Evolutionary conservation across 2,113 vertebrate genomes (phyloP).

Genomic region (Tiliqua scincoides): DNA sequence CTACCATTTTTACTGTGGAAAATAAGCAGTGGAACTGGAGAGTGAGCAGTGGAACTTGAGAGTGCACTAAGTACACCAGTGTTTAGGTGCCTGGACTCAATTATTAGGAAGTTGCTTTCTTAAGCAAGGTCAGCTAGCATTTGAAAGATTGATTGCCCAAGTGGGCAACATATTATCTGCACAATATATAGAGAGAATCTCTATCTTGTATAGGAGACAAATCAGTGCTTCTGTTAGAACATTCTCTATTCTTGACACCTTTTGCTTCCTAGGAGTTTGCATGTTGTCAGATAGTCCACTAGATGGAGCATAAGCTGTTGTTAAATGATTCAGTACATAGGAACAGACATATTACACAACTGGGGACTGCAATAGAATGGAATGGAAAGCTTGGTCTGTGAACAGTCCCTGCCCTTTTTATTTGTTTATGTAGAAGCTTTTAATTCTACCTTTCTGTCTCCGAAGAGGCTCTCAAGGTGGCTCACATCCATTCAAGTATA

Average conservation of each 20-base stretch:
- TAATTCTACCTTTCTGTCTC: too few species aligned
- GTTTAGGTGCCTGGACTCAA: too few species aligned
- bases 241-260: neutral
- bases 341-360: fast-evolving
- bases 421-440: too few species aligned
- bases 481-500: too few species aligned
- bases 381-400: slow-evolving; percentile 40
- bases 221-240: neutral
- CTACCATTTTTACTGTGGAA: neutral
- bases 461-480: too few species aligned
- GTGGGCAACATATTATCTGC: neutral
- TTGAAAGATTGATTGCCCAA: neutral
- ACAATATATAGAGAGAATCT: neutral
- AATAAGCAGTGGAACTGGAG: neutral
- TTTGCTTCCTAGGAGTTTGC: fast-evolving
- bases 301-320: slow-evolving; percentile 59
- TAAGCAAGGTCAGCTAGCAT: neutral
- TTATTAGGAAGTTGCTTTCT: too few species aligned
- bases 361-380: slow-evolving; percentile 32
- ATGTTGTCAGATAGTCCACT: slow-evolving; percentile 42
- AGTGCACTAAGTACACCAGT: too few species aligned
- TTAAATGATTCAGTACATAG: neutral
- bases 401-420: neutral
- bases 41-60: neutral
- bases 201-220: neutral